Evolutionary conservation across 2,113 vertebrate genomes (phyloP), one percentile per base, ranked within the genome.

Genomic region (Polypterus bichir): DNA sequence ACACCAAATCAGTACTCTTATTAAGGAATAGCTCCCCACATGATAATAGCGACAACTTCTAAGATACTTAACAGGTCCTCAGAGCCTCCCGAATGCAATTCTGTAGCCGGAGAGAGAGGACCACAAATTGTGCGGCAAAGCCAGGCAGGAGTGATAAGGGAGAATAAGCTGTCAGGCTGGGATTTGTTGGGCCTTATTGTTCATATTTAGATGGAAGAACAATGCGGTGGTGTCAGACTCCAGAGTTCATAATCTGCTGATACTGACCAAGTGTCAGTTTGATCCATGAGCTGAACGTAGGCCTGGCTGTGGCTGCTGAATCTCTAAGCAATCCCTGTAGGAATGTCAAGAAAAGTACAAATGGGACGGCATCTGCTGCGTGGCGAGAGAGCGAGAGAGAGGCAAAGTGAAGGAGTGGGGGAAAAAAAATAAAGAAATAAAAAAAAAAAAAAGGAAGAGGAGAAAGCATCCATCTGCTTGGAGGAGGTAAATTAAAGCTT

Each of bases 171-270:
- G 68, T 75, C 74, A 78, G 78, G 3, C 10, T 72, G 73, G 70
- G 64, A 75, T 73, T 80, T 53, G 57, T 63, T 65, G 69, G 66
- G 66, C 64, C 73, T 78, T 77, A 70, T 77, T 78, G 77, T 74
- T 85, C 81, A 82, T 81, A 82, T 83, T 83, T 81, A 85, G 80
- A 83, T 82, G 76, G 81, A 79, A 77, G 79, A 80, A 86, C 83
- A 86, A 86, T 83, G 77, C 78, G 56, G 68, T 74, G 52, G 70
- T 82, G 84, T 82, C 77, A 80, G 76, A 79, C 71, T 68, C 73
- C 79, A 76, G 77, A 84, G 81, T 79, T 84, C 76, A 81, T 82
- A 86, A 83, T 83, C 80, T 83, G 80, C 84, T 85, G 81, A 83
- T 82, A 81, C 82, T 79, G 84, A 84, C 79, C 81, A 78, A 76